Evolutionary conservation across 2,113 vertebrate species (phyloP), one percentile per base, ranked within the genome.

Genomic region (Sphyrna mokarran): DNA sequence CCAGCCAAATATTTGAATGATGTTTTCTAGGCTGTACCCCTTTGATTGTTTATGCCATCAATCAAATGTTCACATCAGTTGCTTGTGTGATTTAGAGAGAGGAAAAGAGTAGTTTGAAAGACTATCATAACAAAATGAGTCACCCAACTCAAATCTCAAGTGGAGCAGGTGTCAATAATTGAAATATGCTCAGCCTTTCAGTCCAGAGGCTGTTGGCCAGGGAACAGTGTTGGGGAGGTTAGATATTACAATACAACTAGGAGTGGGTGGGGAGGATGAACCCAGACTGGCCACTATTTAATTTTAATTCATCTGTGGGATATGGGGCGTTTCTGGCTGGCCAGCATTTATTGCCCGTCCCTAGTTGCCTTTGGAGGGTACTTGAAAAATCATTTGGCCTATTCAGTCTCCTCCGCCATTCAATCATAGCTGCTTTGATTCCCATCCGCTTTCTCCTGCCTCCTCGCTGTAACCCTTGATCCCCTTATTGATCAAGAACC

Each of bases 1-100:
- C 69, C 10, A 48, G 94, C 40, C 94, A 95, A 95, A 33, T 95
- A 72, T 43, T 69, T 95, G 68, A 95, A 11, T 95, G 23, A 95
- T 72, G 23, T 54, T 33, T 72, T 70, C 11, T 76, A 72, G 29
- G 68, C 94, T 95, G 69, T 22, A 72, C 68, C 68, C 69, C 43
- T 16, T 33, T 48, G 63, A 95, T 48, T 48, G 20, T 95, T 72
- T 40, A 26, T 29, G 40, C 94, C 37, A 16, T 29, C 16, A 26
- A 72, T 54, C 94, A 95, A 70, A 91, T 37, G 66, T 37, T n/a
- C 33, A 22, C 26, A 20, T 10, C 37, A 9, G 11, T 70, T 72
- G 11, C 43, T 54, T 61, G 69, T 72, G 40, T 48, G 40, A 95
- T 23, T 94, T 70, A 11, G 20, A 93, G n/a, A 40, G 66, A 69